Evolutionary conservation across 2,797 vertebrate genomes (phyloP).

Genomic region (Pogoniulus pusillus): DNA sequence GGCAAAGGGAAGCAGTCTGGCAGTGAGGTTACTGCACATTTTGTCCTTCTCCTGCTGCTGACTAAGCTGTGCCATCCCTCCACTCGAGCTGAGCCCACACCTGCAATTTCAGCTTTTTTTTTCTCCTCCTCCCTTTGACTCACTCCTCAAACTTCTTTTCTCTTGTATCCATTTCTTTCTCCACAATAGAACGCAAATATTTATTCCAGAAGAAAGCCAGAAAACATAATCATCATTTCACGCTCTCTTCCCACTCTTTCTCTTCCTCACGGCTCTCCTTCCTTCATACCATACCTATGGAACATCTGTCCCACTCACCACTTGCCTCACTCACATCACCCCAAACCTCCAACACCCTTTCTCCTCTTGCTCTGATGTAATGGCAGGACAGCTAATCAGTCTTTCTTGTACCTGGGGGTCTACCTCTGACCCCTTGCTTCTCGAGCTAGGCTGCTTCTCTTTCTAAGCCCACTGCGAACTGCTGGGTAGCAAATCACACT

Average conservation of each 20-base stretch:
- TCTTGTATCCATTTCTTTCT: constrained; percentile 47
- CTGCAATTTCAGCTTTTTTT: constrained; percentile 67
- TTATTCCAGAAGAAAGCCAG: constrained; percentile 37
- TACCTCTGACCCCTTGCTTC: background rate
- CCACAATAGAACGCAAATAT: constrained; percentile 52
- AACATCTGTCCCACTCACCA: background rate
- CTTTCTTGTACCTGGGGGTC: background rate
- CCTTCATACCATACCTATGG: background rate
- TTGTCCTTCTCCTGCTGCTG: constrained; percentile 49
- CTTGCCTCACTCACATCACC: background rate
- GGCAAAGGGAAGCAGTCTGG: constrained; percentile 35
- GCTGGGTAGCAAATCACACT: background rate
- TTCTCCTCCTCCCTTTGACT: constrained; percentile 64
- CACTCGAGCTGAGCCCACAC: constrained; percentile 55
- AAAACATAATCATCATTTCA: constrained; percentile 56
- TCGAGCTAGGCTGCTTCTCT: background rate
- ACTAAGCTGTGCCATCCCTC: constrained; percentile 54
- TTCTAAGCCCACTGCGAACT: background rate
- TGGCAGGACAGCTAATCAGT: background rate
- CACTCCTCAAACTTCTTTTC: constrained; percentile 46
- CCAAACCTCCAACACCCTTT: background rate
- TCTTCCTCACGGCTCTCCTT: background rate
- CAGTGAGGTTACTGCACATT: constrained; percentile 57
- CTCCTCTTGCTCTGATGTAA: background rate
- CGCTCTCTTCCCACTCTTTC: constrained; percentile 18